Evolutionary conservation across 2,113 vertebrate species (phyloP).

Genomic region (Ivindomyrus marchei): DNA sequence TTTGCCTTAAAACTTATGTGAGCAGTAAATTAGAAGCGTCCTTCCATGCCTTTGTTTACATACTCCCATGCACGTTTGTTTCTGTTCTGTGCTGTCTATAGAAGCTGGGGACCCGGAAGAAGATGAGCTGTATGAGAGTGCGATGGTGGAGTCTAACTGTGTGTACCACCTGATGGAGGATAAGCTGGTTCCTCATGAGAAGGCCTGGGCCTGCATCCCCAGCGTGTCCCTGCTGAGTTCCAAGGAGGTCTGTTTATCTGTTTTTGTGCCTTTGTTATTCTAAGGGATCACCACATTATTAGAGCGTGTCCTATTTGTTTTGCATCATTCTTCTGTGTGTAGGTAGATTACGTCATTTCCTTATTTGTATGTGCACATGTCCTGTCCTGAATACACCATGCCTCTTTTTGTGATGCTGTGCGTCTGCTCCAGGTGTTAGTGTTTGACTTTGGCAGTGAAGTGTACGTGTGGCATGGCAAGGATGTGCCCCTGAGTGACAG

Average conservation of each 20-base stretch:
- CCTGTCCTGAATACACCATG: not conserved
- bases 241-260: slow-evolving; percentile 53
- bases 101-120: slow-evolving; percentile 67
- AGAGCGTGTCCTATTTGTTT: not conserved
- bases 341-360: not conserved
- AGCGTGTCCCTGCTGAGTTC: slow-evolving; percentile 63
- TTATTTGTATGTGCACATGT: not conserved
- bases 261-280: not conserved
- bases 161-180: slow-evolving; percentile 63
- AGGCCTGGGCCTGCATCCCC: slow-evolving; percentile 65
- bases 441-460: slow-evolving; percentile 69
- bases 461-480: slow-evolving; percentile 71
- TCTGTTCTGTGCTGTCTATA: slow-evolving; percentile 27
- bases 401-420: not conserved
- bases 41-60: slow-evolving; percentile 1
- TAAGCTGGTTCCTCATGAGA: slow-evolving; percentile 63
- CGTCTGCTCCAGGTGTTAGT: slow-evolving; percentile 56
- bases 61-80: not conserved
- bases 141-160: slow-evolving; percentile 59
- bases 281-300: not conserved
- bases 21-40: not conserved
- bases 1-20: not conserved
- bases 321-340: not conserved
- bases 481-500: slow-evolving; percentile 64
- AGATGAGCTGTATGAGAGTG: slow-evolving; percentile 67